Evolutionary conservation across 35 echinoderm and acorn worm species (phyloP).

Genomic region (Patiria miniata): DNA sequence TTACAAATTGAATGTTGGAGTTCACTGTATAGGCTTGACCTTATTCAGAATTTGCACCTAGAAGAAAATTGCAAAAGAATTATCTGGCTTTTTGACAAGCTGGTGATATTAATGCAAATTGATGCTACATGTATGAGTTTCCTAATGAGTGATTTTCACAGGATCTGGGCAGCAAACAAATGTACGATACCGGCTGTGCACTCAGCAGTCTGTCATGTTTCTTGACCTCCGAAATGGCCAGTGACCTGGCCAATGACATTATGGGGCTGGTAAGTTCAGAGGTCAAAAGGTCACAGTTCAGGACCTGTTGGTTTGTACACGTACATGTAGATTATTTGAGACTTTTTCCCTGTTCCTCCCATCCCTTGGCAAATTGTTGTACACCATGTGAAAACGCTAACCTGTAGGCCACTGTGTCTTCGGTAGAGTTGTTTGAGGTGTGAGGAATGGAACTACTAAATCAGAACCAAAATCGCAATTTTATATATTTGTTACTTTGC

Average conservation of each 20-base stretch:
- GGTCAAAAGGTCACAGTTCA: not conserved
- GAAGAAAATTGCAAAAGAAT: too few species aligned
- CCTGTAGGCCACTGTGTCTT: not conserved
- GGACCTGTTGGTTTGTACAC: constrained; percentile 16
- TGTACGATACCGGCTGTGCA: constrained; percentile 87
- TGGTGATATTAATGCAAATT: too few species aligned
- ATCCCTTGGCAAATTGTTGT: not conserved
- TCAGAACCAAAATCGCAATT: too few species aligned
- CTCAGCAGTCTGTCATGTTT: constrained; percentile 88
- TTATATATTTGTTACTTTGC: too few species aligned
- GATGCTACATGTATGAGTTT: not conserved
- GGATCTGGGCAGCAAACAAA: constrained; percentile 88
- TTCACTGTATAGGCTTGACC: too few species aligned
- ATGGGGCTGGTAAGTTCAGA: constrained; percentile 91
- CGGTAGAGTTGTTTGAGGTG: not conserved
- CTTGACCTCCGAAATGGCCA: constrained; percentile 87
- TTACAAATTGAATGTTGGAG: too few species aligned
- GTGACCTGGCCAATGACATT: constrained; percentile 97
- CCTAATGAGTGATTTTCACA: constrained; percentile 43
- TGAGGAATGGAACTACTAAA: not conserved
- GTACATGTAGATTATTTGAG: constrained; percentile 1
- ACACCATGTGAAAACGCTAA: not conserved
- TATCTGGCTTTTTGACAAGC: too few species aligned
- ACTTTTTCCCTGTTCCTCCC: too few species aligned
- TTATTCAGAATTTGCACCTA: too few species aligned